Evolutionary conservation across 1,140 invertebrate species (phyloP).

Genomic region (Drosophila sproati): DNA sequence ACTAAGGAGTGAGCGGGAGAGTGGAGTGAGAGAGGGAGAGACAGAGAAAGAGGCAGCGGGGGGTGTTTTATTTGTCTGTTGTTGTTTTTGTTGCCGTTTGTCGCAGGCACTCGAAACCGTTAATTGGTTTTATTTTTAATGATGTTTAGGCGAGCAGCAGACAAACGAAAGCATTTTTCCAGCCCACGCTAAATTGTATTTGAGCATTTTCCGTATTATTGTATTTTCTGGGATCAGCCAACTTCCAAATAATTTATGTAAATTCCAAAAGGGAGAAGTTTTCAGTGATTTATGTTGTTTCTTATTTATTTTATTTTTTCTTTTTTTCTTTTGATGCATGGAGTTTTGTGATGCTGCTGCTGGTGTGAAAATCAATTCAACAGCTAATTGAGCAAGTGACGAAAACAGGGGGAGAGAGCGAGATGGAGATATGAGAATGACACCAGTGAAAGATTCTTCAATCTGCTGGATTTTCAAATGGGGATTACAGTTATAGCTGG

Average conservation of each 20-base stretch:
- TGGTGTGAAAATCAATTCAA: constrained; percentile 63
- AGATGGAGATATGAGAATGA: background rate
- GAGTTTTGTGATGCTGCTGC: constrained; percentile 3
- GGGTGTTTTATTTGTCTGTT: constrained; percentile 5
- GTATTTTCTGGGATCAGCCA: background rate
- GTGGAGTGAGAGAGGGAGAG: background rate
- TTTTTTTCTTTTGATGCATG: background rate
- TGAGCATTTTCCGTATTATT: background rate
- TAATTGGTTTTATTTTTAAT: constrained; percentile 79
- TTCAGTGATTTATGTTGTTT: constrained; percentile 64
- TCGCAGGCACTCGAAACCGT: constrained; percentile 65
- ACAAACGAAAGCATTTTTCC: constrained; percentile 30
- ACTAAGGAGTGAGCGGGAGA: constrained; percentile 4
- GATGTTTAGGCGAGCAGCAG: constrained; percentile 62
- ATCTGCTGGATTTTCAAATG: constrained; percentile 12
- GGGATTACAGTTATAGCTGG: background rate
- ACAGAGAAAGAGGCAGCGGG: background rate
- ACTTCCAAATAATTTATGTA: constrained; percentile 61
- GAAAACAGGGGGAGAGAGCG: constrained; percentile 7
- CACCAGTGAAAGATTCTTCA: background rate
- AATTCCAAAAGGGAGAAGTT: constrained; percentile 53
- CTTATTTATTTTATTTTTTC: no score
- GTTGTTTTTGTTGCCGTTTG: constrained; percentile 45
- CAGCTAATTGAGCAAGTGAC: constrained; percentile 64
- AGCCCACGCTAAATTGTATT: constrained; percentile 17